Conservation (phyloP, 2,113 vertebrate species). For the Myiopsitta monachus region DNA sequence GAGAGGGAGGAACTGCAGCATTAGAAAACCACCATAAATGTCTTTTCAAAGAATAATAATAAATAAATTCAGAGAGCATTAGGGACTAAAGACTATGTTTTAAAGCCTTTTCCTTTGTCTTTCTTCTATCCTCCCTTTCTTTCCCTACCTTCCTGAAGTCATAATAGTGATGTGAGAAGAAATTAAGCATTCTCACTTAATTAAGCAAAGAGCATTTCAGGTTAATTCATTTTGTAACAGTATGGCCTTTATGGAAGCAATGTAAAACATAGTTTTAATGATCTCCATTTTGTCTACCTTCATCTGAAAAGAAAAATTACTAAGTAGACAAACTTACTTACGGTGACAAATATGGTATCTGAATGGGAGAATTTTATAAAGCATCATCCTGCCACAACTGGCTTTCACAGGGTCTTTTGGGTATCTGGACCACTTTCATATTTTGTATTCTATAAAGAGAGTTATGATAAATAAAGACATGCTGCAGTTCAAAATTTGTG, state of each 20-base stretch:
- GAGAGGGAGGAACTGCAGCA: background rate
- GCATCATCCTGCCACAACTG: background rate
- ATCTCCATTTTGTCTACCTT: background rate
- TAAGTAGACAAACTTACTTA: background rate
- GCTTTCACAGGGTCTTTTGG: background rate
- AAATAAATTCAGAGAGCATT: background rate
- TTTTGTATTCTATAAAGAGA: background rate
- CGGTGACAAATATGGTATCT: rapidly evolving
- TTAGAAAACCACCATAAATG: background rate
- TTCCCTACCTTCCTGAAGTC: background rate
- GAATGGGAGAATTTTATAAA: background rate
- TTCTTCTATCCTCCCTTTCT: background rate
- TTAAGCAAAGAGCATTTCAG: background rate
- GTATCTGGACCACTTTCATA: background rate
- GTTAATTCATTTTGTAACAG: background rate
- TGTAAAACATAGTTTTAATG: background rate
- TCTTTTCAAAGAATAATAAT: background rate
- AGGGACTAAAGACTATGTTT: background rate
- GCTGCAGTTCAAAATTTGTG: background rate
- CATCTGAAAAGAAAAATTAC: background rate
- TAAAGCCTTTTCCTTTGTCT: background rate
- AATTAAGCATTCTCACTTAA: background rate
- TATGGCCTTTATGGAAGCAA: background rate
- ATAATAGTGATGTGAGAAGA: background rate
- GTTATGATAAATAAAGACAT: background rate